Conservation (phyloP, 2,113 vertebrate species). For the Microcebus jonahi region DNA sequence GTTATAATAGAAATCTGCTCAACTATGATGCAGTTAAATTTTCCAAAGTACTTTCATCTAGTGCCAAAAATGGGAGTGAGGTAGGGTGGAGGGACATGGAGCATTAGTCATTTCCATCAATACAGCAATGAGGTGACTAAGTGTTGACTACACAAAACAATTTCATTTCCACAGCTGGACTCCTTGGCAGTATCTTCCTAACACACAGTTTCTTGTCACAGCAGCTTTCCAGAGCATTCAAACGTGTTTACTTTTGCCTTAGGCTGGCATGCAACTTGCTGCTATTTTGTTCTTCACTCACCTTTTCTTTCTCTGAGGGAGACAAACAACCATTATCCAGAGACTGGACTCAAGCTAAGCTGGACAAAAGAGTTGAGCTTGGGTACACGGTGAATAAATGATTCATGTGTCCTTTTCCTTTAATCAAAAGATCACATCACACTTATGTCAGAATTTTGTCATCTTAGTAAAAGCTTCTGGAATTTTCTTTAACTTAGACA, state of each 20-base stretch:
- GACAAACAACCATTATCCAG: conserved; percentile 45
- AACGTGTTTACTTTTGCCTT: conserved; percentile 75
- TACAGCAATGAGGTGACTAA: conserved; percentile 58
- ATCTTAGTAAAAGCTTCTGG: background rate
- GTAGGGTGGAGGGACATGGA: background rate
- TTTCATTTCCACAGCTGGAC: conserved; percentile 75
- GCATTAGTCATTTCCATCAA: conserved; percentile 65
- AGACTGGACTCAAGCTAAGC: conserved; percentile 34
- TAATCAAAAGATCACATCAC: conserved; percentile 35
- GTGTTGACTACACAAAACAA: conserved; percentile 64
- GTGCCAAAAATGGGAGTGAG: background rate
- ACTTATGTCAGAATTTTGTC: background rate
- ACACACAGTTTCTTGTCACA: conserved; percentile 72
- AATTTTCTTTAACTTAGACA: background rate
- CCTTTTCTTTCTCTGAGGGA: background rate
- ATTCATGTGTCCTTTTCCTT: conserved; percentile 45
- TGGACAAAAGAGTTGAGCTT: conserved; percentile 30
- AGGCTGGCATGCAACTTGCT: conserved; percentile 59
- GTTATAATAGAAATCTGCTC: background rate
- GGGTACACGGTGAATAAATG: background rate
- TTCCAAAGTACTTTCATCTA: background rate
- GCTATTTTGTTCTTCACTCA: conserved; percentile 71
- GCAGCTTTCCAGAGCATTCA: conserved; percentile 71
- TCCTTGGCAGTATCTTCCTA: conserved; percentile 54
- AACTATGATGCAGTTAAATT: background rate